phyloP scores from a whole-genome alignment of 2,113 vertebrate species.

The Mobula birostris region DNA sequence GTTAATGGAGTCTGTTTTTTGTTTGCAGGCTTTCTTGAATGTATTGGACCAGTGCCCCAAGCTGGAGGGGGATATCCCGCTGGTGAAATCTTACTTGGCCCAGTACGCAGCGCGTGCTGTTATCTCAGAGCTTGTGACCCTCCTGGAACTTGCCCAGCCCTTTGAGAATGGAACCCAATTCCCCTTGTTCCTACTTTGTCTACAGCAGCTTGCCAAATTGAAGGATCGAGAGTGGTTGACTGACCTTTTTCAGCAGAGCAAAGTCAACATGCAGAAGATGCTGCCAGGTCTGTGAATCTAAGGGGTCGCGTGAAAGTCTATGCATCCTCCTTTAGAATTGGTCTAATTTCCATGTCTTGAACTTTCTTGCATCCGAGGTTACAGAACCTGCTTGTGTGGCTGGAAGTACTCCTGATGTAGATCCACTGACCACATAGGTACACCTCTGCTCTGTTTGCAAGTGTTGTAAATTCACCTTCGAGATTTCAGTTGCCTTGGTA shows the following conservation, averaged over 20 bases:
- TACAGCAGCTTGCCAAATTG: constrained; percentile 91
- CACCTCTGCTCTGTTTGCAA: too few species aligned
- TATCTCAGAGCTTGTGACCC: constrained; percentile 89
- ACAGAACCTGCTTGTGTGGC: too few species aligned
- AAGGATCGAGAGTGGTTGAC: constrained; percentile 94
- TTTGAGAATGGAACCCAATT: constrained; percentile 96
- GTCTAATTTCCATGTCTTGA: too few species aligned
- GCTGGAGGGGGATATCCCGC: constrained; percentile 86
- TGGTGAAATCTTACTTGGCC: constrained; percentile 97
- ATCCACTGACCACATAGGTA: too few species aligned
- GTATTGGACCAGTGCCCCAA: constrained; percentile 97
- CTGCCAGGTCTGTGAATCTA: constrained; percentile 73
- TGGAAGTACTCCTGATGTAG: too few species aligned
- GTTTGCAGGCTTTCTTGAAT: constrained; percentile 76
- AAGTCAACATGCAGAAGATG: constrained; percentile 99
- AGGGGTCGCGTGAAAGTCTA: too few species aligned
- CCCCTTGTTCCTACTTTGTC: constrained; percentile 95
- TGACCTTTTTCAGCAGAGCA: constrained; percentile 93
- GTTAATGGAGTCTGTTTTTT: not conserved
- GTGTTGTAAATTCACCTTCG: too few species aligned
- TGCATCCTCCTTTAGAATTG: too few species aligned
- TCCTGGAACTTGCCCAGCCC: constrained; percentile 91
- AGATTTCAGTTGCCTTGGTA: too few species aligned
- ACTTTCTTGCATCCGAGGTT: too few species aligned
- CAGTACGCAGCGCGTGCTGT: constrained; percentile 92